A percentile compares a stretch with the other conserved stretches of the same genome.
These are phyloP conservation scores for Monopterus albus DNA, from an alignment of 2,113 vertebrate genomes.

Conservation along the genomic window DNA sequence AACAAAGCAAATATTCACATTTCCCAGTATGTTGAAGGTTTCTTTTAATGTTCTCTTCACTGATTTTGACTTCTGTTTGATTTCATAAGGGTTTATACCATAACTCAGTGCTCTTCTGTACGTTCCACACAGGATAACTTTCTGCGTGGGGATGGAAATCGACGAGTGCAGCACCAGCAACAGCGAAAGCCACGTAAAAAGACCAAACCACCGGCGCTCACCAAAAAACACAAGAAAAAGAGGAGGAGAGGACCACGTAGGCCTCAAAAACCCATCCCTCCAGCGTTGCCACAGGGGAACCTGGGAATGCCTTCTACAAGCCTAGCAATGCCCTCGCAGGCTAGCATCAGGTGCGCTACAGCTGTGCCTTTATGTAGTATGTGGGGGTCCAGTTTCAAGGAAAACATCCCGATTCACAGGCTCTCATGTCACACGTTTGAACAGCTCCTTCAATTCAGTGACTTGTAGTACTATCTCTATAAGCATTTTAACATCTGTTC, in stretches of 20 bases:
- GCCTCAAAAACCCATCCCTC: conserved; percentile 98
- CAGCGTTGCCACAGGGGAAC: conserved; percentile 96
- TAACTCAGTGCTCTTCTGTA: not conserved
- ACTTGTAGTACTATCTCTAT: not conserved
- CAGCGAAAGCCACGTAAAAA: conserved; percentile 99
- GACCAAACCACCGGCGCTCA: conserved; percentile 98
- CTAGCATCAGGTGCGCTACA: conserved; percentile 88
- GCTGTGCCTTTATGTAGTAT: not conserved
- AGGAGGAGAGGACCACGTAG: conserved; percentile 91
- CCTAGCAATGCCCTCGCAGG: conserved; percentile 90
- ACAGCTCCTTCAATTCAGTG: not conserved
- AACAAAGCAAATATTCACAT: not conserved
- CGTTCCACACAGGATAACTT: conserved; percentile 90
- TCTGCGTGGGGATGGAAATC: conserved; percentile 94
- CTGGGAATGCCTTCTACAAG: conserved; percentile 95
- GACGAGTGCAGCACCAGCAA: conserved; percentile 96
- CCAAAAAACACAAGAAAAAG: conserved; percentile 99
- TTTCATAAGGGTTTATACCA: not conserved
- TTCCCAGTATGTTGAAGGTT: not conserved
- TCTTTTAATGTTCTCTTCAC: not conserved
- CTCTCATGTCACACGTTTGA: conserved; percentile 8
- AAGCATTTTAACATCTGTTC: not conserved
- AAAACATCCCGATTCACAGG: not conserved
- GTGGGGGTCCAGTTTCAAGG: conserved; percentile 1
- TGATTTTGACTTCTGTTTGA: not conserved